These are phyloP conservation scores for Dinoponera quadriceps DNA, from an alignment of 1,140 invertebrate genomes.

Conservation along the genomic window DNA sequence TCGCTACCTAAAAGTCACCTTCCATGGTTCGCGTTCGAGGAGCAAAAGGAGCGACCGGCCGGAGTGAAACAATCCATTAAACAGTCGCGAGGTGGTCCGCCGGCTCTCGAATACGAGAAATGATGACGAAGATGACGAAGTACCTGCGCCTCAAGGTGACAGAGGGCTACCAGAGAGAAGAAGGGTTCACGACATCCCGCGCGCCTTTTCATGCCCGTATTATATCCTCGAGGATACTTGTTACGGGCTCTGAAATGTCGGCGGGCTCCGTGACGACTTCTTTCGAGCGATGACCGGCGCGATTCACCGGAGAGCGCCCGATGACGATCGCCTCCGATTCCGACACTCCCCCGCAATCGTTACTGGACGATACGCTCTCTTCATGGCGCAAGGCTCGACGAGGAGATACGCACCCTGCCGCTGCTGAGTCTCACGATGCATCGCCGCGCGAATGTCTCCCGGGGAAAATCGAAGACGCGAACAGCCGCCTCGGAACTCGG, in stretches of 20 bases:
- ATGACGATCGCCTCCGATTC: conserved; percentile 57
- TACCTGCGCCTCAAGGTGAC: conserved; percentile 11
- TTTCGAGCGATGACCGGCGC: conserved; percentile 71
- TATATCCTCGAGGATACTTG: conserved; percentile 61
- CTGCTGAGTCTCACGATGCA: background rate
- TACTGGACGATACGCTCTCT: conserved; percentile 57
- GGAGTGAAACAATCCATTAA: conserved; percentile 44
- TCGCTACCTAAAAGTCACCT: conserved; percentile 41
- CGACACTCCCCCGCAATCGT: conserved; percentile 61
- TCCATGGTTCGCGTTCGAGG: background rate
- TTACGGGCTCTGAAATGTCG: conserved; percentile 55
- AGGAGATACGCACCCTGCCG: conserved; percentile 23
- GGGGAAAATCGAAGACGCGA: conserved; percentile 14
- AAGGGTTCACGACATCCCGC: conserved; percentile 39
- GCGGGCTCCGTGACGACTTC: conserved; percentile 68
- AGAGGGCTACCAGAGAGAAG: conserved; percentile 23
- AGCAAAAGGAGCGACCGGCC: conserved; percentile 13
- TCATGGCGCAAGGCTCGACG: conserved; percentile 13
- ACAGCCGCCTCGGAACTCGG: no score
- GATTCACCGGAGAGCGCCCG: conserved; percentile 48
- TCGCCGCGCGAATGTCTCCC: conserved; percentile 22
- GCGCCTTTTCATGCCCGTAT: conserved; percentile 52
- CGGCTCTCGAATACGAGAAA: conserved; percentile 4
- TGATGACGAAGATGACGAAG: conserved; percentile 55
- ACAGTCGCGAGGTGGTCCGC: conserved; percentile 43